These are phyloP conservation scores for Sakesphorus luctuosus DNA, from an alignment of 2,113 vertebrate species.

Conservation along the genomic window DNA sequence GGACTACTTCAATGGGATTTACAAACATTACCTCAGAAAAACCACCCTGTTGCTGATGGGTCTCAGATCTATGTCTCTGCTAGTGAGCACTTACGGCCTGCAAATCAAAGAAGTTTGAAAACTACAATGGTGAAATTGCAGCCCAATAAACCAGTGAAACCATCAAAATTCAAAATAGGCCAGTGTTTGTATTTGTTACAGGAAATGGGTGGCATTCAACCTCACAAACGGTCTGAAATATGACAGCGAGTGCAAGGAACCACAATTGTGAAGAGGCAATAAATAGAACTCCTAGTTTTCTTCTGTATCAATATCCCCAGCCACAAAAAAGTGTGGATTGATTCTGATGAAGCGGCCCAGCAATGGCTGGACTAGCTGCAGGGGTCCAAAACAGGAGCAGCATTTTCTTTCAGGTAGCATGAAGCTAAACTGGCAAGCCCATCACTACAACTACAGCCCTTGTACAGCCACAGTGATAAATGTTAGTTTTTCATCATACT, in stretches of 20 bases:
- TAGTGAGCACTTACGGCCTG: neutral
- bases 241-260: neutral
- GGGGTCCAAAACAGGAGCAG: neutral
- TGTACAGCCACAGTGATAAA: neutral
- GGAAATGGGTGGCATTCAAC: neutral
- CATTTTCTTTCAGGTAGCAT: accelerated
- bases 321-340: neutral
- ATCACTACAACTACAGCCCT: neutral
- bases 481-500: neutral
- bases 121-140: neutral
- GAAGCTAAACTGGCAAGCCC: neutral
- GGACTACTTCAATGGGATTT: neutral
- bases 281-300: neutral
- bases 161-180: neutral
- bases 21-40: neutral
- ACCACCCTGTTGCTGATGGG: neutral
- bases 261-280: accelerated
- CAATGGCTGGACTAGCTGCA: neutral
- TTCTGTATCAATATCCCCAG: neutral
- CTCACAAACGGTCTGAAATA: neutral
- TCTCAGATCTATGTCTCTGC: neutral
- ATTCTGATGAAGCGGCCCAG: neutral
- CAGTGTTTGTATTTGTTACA: neutral
- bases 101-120: neutral
- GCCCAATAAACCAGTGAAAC: neutral